These are phyloP conservation scores for Dioctria rufipes DNA, from an alignment of 2,888 invertebrate genomes.

Conservation along the genomic window DNA sequence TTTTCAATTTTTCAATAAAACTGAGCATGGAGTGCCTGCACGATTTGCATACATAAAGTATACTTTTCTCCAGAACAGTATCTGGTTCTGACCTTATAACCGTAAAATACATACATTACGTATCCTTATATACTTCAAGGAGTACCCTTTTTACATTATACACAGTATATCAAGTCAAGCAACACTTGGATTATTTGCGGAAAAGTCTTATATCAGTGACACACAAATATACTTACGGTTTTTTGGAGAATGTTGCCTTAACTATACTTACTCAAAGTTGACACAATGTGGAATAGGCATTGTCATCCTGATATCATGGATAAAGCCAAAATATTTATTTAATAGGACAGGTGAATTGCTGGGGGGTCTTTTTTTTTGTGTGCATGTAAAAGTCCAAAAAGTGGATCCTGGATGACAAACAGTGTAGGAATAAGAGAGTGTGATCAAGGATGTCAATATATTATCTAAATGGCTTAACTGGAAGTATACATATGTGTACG, in stretches of 20 bases:
- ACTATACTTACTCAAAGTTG: neutral
- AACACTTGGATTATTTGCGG: neutral
- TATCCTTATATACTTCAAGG: neutral
- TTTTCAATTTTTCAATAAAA: slow-evolving; percentile 8
- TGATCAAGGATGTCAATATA: neutral
- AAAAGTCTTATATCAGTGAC: neutral
- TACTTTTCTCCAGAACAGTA: neutral
- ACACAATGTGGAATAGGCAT: neutral
- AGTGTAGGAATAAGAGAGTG: neutral
- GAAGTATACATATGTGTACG: too few relatives aligned
- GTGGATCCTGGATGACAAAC: neutral
- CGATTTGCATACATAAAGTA: slow-evolving; percentile 8
- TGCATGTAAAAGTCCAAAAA: too few relatives aligned
- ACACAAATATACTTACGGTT: too few relatives aligned
- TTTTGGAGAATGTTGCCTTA: neutral
- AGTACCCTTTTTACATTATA: neutral
- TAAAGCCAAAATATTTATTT: neutral
- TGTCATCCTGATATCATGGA: neutral
- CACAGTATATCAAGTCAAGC: too few relatives aligned
- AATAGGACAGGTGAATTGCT: neutral
- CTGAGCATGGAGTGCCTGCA: neutral
- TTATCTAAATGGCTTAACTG: neutral
- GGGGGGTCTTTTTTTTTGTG: too few relatives aligned
- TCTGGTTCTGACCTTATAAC: too few relatives aligned
- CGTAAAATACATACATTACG: too few relatives aligned